Evolutionary conservation across 92 coral and sea anemone species (phyloP).

Genomic region (Parazoanthus swiftii): DNA sequence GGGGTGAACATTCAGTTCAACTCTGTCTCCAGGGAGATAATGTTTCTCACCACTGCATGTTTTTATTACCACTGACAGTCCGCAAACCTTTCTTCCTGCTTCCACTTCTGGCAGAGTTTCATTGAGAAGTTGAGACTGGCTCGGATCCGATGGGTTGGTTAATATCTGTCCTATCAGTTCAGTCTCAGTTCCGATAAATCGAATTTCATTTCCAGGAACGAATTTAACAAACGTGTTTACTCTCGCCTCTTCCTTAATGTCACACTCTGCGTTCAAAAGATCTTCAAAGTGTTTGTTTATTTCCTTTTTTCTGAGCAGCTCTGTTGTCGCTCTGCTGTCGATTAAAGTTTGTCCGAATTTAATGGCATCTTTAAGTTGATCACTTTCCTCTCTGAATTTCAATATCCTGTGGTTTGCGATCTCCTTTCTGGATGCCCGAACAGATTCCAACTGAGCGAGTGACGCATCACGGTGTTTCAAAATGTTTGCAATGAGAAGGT

Average conservation of each 20-base stretch:
- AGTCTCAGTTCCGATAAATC: not conserved
- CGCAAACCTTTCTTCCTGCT: not conserved
- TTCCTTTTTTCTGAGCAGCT: not conserved
- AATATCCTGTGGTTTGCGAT: no score
- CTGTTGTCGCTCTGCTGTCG: no score
- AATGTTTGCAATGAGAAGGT: no score
- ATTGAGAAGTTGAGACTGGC: not conserved
- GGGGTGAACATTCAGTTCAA: constrained; percentile 6
- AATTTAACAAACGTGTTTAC: not conserved
- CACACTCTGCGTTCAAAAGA: not conserved
- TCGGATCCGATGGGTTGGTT: not conserved
- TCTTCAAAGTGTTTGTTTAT: not conserved
- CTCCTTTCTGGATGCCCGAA: no score
- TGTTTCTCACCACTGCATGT: not conserved
- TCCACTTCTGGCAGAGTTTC: not conserved
- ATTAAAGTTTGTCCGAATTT: no score
- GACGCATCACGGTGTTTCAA: no score
- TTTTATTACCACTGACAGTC: not conserved
- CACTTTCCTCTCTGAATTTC: no score
- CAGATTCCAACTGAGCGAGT: no score
- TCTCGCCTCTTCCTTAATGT: not conserved
- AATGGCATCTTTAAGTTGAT: no score
- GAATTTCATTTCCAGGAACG: not conserved
- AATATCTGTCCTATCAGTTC: no score
- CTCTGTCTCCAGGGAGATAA: not conserved